Base-by-base conservation (phyloP, 2,113 vertebrate species). In the Natator depressus region DNA sequence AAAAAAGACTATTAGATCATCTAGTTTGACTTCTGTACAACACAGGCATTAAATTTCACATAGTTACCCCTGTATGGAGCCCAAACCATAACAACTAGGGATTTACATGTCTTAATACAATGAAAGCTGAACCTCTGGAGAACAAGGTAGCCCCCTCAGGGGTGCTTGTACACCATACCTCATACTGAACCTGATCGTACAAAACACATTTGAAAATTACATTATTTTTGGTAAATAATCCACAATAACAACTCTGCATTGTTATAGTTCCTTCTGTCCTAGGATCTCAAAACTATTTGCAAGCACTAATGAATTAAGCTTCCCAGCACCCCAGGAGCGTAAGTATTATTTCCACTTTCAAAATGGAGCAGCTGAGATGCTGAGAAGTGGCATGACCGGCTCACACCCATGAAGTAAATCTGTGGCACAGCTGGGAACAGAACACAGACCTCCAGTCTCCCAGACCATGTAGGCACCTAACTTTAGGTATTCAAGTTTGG, bases 31-130 rank as follows among this genome's bases (percentile, higher is more conserved):
- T 12, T 19, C 80, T 38, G 6, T 38, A 53, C 20, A 13, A 8
- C 11, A 53, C 35, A 38, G 4, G 0, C 31, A 6, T 7, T 10
- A 54, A 54, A 14, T 47, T 27, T 54, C 76, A 29, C 11, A 57
- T 14, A 31, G 1, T n/a, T 3, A 27, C 55, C 75, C 50, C n/a
- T 9, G 27, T 38, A 3, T 1, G 22, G 11, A 54, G 24, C 22
- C 42, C 42, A 78, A 78, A 47, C 42, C 19, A 38, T 53, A 38
- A 8, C 4, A 54, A 6, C 2, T 49, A 8, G 0, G 1, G n/a
- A 20, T 6, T 38, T 1, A 0, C 8, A 2, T 10, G 82, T 57
- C 27, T 27, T 46, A 19, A 14, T 42, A 27, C 47, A 78, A 47
- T 78, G 25, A 78, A 78, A 46, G 11, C 75, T 27, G 75, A 78